Base-by-base conservation (phyloP, 2,797 vertebrate genomes). In the Sebastes trivittatus region DNA sequence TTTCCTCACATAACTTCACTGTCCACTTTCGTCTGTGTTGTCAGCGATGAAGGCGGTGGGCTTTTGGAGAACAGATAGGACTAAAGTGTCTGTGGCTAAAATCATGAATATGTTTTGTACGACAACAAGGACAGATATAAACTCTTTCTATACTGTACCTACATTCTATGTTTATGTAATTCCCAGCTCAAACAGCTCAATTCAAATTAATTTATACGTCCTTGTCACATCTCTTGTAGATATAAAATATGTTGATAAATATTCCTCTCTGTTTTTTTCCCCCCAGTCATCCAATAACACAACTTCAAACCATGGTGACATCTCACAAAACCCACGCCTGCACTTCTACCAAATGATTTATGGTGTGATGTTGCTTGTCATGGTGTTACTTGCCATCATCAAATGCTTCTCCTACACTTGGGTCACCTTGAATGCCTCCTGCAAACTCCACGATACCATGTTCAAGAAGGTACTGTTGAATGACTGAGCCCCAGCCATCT, bases 311-410 rank as follows among this genome's bases (percentile, higher is more conserved):
- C 1, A 5, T 0, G 89, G 84, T 0, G 74, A 83, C 18, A 89
- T 95, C 80, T 93, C 91, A 2, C 11, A 86, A 0, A 96, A 97
- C 60, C 92, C 91, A 0, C 14, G 88, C 1, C 86, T 95, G 30
- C 56, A 70, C 3, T 95, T 94, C 85, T 96, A 95, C 90, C 95
- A 95, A 60, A 67, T 93, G 49, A 78, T 96, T 30, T 97, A 94
- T 1, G 80, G 92, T 0, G 65, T 95, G 29, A 88, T 68, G 29
- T 59, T 92, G 46, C 54, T 94, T 16, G 79, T 70, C 52, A 91
- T 94, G 82, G 11, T 95, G 27, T 0, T 63, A 7, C 77, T 95
- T 7, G 92, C 90, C 27, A 1, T 89, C 27, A 18, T 93, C 72
- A 96, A 97, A 84, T 91, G 88, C 23, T 93, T 93, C 72, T 1